These are phyloP conservation scores for Meiosimyza decipiens DNA, from an alignment of 2,888 invertebrate species.

Conservation along the genomic window DNA sequence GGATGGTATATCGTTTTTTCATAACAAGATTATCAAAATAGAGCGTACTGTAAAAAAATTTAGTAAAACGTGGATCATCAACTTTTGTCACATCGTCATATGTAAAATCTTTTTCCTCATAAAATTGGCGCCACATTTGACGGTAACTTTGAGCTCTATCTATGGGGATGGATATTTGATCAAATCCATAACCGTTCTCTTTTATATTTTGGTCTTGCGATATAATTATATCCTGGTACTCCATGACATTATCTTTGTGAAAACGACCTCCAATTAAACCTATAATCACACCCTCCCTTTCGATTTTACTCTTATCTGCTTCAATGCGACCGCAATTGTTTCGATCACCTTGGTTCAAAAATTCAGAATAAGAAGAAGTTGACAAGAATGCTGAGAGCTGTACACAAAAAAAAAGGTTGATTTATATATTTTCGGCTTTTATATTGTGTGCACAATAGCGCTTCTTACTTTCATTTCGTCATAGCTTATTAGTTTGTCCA, in stretches of 20 bases:
- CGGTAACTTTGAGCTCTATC: constrained; percentile 53
- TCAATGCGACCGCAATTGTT: constrained; percentile 68
- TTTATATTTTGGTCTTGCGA: constrained; percentile 68
- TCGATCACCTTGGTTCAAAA: constrained; percentile 71
- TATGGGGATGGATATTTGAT: constrained; percentile 25
- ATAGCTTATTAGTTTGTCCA: constrained; percentile 70
- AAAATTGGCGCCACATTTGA: constrained; percentile 55
- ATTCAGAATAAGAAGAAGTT: constrained; percentile 70
- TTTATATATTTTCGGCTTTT: too few relatives aligned
- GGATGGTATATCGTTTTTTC: constrained; percentile 68
- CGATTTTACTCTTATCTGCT: constrained; percentile 61
- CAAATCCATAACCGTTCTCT: constrained; percentile 66
- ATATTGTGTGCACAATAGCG: too few relatives aligned
- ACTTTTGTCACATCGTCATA: constrained; percentile 49
- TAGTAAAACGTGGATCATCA: constrained; percentile 56
- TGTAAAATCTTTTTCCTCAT: constrained; percentile 53
- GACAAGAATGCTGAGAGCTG: constrained; percentile 69
- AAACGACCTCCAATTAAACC: constrained; percentile 68
- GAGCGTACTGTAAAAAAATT: constrained; percentile 53
- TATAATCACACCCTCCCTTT: constrained; percentile 69
- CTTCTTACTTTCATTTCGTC: constrained; percentile 70
- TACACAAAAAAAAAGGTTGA: neutral
- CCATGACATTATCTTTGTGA: constrained; percentile 68
- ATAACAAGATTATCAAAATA: constrained; percentile 63
- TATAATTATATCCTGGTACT: constrained; percentile 69